phyloP scores from a whole-genome alignment of 2,797 vertebrate genomes.

The Peromyscus nudipes region DNA sequence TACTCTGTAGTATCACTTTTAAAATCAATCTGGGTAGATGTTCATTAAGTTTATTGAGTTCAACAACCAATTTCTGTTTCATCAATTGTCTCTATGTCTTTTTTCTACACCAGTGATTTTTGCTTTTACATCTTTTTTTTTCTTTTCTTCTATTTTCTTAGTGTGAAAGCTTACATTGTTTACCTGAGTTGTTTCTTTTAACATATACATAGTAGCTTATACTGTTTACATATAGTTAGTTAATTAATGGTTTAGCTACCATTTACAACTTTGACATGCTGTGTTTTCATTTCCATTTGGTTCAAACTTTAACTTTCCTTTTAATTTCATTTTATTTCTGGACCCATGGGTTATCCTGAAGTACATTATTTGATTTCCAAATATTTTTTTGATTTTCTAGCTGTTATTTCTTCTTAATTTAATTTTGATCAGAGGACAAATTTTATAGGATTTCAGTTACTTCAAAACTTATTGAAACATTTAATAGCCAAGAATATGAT shows the following conservation, averaged over 20 bases:
- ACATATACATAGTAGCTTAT: not conserved
- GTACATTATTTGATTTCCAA: slow-evolving; percentile 44
- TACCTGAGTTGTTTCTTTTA: not conserved
- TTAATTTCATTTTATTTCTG: not conserved
- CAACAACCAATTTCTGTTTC: slow-evolving; percentile 1
- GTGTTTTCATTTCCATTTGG: not conserved
- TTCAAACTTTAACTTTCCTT: not conserved
- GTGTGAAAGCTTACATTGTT: not conserved
- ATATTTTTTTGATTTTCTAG: slow-evolving; percentile 41
- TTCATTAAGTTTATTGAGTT: slow-evolving; percentile 37
- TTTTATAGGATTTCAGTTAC: not conserved
- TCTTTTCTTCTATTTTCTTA: not conserved
- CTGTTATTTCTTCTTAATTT: slow-evolving; percentile 56
- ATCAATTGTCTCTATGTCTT: not conserved
- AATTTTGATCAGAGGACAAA: not conserved
- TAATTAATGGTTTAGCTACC: not conserved
- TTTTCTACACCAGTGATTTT: slow-evolving; percentile 21
- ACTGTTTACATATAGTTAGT: not conserved
- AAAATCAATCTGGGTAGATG: not conserved
- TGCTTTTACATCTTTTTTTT: slow-evolving; percentile 19
- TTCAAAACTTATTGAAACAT: not conserved
- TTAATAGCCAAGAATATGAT: not conserved
- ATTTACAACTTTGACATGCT: not conserved
- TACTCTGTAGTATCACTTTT: not conserved
- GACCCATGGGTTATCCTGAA: not conserved